Base-by-base conservation (phyloP, 2,113 vertebrate species). In the Plectropomus leopardus region DNA sequence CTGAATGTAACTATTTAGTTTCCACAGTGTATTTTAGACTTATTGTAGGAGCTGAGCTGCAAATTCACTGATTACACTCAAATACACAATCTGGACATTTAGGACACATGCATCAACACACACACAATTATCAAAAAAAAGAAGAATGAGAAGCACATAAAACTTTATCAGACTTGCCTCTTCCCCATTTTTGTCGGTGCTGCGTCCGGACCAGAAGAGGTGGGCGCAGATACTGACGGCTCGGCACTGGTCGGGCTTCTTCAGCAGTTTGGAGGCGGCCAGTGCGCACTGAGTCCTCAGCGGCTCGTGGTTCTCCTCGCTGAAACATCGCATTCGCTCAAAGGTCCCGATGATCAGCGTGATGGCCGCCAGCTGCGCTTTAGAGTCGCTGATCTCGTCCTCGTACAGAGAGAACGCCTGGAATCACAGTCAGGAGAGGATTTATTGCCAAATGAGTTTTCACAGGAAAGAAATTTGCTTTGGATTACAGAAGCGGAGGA, bases 361-460 rank as follows among this genome's bases (percentile, higher is more conserved):
- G 90, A 99, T 99, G 74, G 98, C 98, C n/a, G 98, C 98, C 89
- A 99, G 90, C 93, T 99, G 98, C 32, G 98, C 98, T 94, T 99
- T 99, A 21, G 98, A 99, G 93, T 99, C 98, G 67, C 98, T 98
- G 92, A 99, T 99, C 95, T 99, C 98, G 76, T 99, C 98, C 93
- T 99, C 98, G 47, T 99, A 99, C 2, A 99, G 93, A 45, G 98
- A 99, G 85, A 99, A 99, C 4, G 98, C 98, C 98, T 99, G 86
- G n/a, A n/a, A n/a, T n/a, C n/a, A n/a, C n/a, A n/a, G n/a, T n/a
- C n/a, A n/a, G n/a, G n/a, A n/a, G n/a, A n/a, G n/a, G n/a, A n/a
- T n/a, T n/a, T n/a, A n/a, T n/a, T n/a, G n/a, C n/a, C n/a, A n/a
- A n/a, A n/a, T n/a, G n/a, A n/a, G n/a, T n/a, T n/a, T n/a, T n/a